phyloP scores from a whole-genome alignment of 1,140 invertebrate genomes.

The Zaprionus vittiger region DNA sequence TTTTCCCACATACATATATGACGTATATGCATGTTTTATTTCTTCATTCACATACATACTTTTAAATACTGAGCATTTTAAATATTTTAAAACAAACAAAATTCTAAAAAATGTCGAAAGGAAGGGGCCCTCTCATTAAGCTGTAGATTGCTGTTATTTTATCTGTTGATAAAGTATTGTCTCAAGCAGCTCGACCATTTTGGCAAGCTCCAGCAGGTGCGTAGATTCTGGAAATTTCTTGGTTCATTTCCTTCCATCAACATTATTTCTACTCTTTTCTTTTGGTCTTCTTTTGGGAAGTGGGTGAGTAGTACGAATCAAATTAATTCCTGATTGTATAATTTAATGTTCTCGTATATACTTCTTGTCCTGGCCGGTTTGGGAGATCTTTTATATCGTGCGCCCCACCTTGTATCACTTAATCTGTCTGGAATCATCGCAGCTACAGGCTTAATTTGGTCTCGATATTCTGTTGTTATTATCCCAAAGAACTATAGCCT shows the following conservation, averaged over 20 bases:
- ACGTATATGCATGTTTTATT: no score
- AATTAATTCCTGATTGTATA: not conserved
- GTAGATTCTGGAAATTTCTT: not conserved
- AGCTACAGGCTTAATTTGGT: constrained; percentile 56
- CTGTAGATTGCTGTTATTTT: constrained; percentile 46
- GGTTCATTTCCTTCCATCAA: not conserved
- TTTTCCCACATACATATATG: no score
- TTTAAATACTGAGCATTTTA: not conserved
- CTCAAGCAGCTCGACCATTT: constrained; percentile 41
- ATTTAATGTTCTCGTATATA: constrained; percentile 11
- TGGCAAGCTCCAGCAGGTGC: constrained; percentile 59
- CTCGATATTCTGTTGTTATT: constrained; percentile 62
- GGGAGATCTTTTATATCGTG: constrained; percentile 53
- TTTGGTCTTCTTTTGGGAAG: constrained; percentile 63
- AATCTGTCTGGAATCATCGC: constrained; percentile 52
- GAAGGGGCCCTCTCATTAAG: constrained; percentile 41
- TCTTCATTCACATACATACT: not conserved
- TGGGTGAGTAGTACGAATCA: constrained; percentile 47
- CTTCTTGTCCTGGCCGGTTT: constrained; percentile 54
- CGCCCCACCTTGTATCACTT: constrained; percentile 48
- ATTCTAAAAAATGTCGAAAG: constrained; percentile 50
- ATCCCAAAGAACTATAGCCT: constrained; percentile 65
- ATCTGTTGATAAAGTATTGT: constrained; percentile 46
- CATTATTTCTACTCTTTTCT: constrained; percentile 51
- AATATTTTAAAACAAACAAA: not conserved